Evolutionary conservation across 2,888 invertebrate genomes (phyloP).

Genomic region (Aleiodes alternator): DNA sequence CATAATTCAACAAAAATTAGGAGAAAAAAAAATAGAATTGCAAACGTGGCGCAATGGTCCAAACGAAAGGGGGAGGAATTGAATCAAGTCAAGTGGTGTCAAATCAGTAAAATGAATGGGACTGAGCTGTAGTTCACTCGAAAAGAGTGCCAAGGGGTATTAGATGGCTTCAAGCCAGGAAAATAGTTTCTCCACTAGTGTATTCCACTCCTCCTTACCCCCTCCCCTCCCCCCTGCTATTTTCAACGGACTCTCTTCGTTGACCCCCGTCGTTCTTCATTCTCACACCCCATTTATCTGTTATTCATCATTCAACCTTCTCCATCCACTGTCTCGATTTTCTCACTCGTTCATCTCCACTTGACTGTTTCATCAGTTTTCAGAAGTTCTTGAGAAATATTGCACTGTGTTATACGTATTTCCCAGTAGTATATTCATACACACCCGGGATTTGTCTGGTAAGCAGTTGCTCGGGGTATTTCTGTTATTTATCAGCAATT

Average conservation of each 20-base stretch:
- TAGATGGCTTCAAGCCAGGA: conserved; percentile 66
- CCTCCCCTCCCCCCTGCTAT: neutral
- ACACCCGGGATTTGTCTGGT: too few species aligned
- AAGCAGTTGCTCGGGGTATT: too few species aligned
- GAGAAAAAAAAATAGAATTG: neutral
- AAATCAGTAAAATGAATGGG: conserved; percentile 55
- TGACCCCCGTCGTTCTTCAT: conserved; percentile 41
- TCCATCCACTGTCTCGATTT: conserved; percentile 13
- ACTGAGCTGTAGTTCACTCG: conserved; percentile 43
- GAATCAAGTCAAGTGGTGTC: conserved; percentile 48
- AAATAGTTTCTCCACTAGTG: conserved; percentile 32
- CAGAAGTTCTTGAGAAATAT: conserved; percentile 7
- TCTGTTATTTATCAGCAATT: too few species aligned
- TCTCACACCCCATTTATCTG: conserved; percentile 47
- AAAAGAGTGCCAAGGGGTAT: conserved; percentile 60
- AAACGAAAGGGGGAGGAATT: conserved; percentile 3
- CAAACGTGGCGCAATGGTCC: conserved; percentile 11
- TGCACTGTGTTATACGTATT: too few species aligned
- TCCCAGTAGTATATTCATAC: too few species aligned
- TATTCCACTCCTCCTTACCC: conserved; percentile 36
- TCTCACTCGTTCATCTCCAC: conserved; percentile 10
- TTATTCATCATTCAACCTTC: conserved; percentile 43
- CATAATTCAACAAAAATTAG: neutral
- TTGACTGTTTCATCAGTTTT: conserved; percentile 41
- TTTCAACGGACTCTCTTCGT: conserved; percentile 43